Evolutionary conservation across 2,797 vertebrate genomes (phyloP), one percentile per base, ranked within the genome.

Genomic region (Macrochelys suwanniensis): DNA sequence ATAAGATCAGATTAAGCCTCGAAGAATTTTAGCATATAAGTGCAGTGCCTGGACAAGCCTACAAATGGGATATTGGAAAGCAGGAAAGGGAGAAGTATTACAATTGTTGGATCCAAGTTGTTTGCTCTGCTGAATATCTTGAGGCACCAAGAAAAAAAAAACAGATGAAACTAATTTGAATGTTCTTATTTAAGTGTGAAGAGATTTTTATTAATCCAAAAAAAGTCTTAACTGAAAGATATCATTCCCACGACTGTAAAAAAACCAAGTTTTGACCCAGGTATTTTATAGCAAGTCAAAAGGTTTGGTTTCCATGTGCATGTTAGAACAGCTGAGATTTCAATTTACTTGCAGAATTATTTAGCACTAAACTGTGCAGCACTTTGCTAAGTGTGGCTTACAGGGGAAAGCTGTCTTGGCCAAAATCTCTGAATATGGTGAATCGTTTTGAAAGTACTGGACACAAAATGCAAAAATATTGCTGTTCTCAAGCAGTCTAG

Each of bases 161-260:
- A 1, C 8, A 77, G 45, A 31, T 49, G 26, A 49, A 77, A 49
- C 23, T 49, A 77, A 28, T 28, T 76, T 49, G 74, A 77, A 77
- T 31, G 23, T 77, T 77, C 74, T 47, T 47, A 77, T 77, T 47
- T 49, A 86, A 94, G 59, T 49, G 65, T 74, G 6, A 84, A 94
- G 42, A 83, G 8, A 10, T 56, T 84, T 81, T n/a, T 74, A 56
- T 2, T 88, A 57, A 71, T 82, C 57, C 89, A n/a, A 92, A 83
- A 89, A 65, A 19, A 86, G 42, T 33, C 10, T 88, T 82, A 85
- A 85, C 21, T 37, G 47, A 85, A 26, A 96, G 56, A 83, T 95
- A 95, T 11, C 82, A 57, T 79, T 80, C 90, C 65, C 57, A 77
- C 83, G 61, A 81, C 13, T 54, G 6, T 49, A 84, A 71, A 88